A percentile compares a stretch with the other conserved stretches of the same genome.
Evolutionary conservation across 2,797 vertebrate genomes (phyloP).

Genomic region (Antennarius maculatus): DNA sequence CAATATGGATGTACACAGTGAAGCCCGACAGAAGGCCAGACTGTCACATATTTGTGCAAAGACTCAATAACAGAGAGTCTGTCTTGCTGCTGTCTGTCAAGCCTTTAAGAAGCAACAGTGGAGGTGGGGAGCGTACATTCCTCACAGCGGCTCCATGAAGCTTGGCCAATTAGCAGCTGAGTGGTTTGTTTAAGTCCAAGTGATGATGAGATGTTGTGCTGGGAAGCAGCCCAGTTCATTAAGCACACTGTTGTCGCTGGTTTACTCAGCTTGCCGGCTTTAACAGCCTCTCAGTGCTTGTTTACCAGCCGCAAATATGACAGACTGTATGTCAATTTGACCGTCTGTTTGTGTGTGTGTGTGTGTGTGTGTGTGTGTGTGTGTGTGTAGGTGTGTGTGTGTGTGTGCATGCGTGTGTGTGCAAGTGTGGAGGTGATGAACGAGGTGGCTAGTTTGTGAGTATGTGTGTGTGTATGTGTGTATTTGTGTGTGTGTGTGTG

Average conservation of each 20-base stretch:
- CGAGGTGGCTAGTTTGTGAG: too few relatives aligned
- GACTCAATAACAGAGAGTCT: slow-evolving; percentile 65
- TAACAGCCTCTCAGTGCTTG: slow-evolving; percentile 73
- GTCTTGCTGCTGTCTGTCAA: slow-evolving; percentile 72
- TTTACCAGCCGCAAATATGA: slow-evolving; percentile 80
- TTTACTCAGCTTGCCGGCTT: slow-evolving; percentile 81
- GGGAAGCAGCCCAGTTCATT: slow-evolving; percentile 80
- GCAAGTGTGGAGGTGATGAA: slow-evolving; percentile 40
- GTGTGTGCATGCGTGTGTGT: slow-evolving; percentile 56
- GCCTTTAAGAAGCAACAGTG: slow-evolving; percentile 71
- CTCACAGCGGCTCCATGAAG: slow-evolving; percentile 75
- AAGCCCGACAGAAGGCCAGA: slow-evolving; percentile 56
- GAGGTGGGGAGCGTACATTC: slow-evolving; percentile 74
- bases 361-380: slow-evolving; percentile 65
- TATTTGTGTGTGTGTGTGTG: slow-evolving; percentile 73
- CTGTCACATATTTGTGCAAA: slow-evolving; percentile 73
- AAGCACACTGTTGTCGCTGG: slow-evolving; percentile 74
- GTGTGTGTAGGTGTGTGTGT: slow-evolving; percentile 63
- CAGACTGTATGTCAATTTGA: slow-evolving; percentile 80
- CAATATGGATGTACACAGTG: slow-evolving; percentile 29
- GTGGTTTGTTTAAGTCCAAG: slow-evolving; percentile 78
- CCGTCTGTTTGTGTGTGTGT: slow-evolving; percentile 70
- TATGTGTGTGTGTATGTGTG: slow-evolving; percentile 44
- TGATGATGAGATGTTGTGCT: slow-evolving; percentile 79
- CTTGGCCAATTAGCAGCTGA: slow-evolving; percentile 78